Percentiles rank a stretch among this genome's conserved stretches.
Conservation (phyloP, 2,888 invertebrate species). For the Drosophila paramelanica region DNA sequence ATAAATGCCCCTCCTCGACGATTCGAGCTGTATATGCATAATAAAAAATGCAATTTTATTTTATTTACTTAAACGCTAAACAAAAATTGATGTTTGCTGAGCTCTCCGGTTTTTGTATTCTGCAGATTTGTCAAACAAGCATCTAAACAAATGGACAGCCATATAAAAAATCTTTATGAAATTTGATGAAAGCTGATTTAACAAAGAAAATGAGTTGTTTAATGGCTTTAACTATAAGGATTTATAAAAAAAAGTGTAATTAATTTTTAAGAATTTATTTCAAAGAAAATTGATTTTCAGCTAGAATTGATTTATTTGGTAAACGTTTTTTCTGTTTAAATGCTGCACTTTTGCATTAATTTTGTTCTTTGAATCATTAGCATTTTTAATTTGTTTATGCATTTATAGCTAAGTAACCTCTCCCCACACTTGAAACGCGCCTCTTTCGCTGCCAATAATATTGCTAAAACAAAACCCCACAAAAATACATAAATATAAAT, state of each 20-base stretch:
- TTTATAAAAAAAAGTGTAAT: too few relatives aligned
- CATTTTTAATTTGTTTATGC: conserved; percentile 14
- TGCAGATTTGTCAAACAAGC: neutral
- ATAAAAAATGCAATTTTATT: conserved; percentile 65
- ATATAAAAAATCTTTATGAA: neutral
- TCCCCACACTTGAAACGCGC: conserved; percentile 1
- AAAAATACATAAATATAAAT: conserved; percentile 4
- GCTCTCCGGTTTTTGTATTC: neutral
- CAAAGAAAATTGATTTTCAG: too few relatives aligned
- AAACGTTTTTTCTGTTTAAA: neutral
- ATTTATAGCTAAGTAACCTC: conserved; percentile 9
- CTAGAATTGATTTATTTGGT: too few relatives aligned
- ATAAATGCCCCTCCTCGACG: conserved; percentile 45
- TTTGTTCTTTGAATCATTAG: neutral
- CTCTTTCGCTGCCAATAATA: conserved; percentile 1
- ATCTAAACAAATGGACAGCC: neutral
- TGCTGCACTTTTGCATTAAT: neutral
- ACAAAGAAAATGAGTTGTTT: neutral
- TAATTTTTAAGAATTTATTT: too few relatives aligned
- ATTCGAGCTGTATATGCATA: conserved; percentile 30
- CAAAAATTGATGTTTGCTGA: neutral
- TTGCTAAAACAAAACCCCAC: conserved; percentile 13
- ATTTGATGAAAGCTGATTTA: neutral
- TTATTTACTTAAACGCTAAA: conserved; percentile 29
- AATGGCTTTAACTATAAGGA: too few relatives aligned